phyloP scores from a whole-genome alignment of 2,113 vertebrate genomes.

The Myotis davidii region DNA sequence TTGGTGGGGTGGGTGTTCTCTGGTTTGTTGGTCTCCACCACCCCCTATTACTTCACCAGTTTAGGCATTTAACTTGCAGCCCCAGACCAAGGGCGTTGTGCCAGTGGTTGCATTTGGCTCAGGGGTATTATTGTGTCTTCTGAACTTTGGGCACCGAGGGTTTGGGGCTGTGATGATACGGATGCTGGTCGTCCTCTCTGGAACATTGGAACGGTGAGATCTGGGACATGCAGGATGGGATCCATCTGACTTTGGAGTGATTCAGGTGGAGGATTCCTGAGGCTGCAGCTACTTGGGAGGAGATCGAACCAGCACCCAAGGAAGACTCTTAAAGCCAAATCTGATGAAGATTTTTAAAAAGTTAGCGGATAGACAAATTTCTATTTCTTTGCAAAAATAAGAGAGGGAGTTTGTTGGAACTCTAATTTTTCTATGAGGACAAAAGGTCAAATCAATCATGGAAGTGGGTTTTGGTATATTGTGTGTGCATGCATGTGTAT shows the following conservation, averaged over 20 bases:
- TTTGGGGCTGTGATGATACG: background rate
- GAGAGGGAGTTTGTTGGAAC: background rate
- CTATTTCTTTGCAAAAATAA: conserved; percentile 3
- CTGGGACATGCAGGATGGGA: background rate
- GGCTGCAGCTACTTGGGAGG: background rate
- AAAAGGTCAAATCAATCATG: background rate
- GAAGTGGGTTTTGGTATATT: background rate
- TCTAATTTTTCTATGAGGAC: background rate
- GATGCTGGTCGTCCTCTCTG: background rate
- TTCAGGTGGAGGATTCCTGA: background rate
- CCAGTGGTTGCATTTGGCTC: background rate
- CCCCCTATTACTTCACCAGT: background rate
- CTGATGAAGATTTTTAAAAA: background rate
- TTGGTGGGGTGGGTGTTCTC: background rate
- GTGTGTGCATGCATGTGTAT: background rate
- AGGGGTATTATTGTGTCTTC: background rate
- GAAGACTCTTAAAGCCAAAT: background rate
- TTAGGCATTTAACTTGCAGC: background rate
- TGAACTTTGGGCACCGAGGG: background rate
- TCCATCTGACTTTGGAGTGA: background rate
- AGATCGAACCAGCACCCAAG: background rate
- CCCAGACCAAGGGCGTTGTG: background rate
- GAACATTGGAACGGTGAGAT: background rate
- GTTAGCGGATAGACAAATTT: background rate
- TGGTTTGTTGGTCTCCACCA: background rate